These are phyloP conservation scores for Chamaea fasciata DNA, from an alignment of 2,113 vertebrate genomes.

Conservation along the genomic window DNA sequence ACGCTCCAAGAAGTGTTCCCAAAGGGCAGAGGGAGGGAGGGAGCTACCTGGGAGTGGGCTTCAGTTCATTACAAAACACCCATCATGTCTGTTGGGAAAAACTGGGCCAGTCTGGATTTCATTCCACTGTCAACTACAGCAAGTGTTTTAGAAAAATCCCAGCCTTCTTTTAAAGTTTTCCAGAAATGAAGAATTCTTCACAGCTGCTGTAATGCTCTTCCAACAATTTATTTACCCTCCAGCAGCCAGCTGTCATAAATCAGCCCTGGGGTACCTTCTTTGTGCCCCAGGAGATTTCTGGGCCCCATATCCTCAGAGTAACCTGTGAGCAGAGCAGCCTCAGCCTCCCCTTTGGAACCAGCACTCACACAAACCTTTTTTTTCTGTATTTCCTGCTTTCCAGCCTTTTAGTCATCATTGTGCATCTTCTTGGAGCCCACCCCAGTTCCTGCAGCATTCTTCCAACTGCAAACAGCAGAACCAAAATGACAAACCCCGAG, in stretches of 20 bases:
- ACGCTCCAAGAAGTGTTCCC: background rate
- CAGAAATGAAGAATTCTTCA: background rate
- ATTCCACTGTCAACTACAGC: background rate
- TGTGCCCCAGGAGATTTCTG: background rate
- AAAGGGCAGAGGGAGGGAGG: background rate
- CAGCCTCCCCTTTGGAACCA: background rate
- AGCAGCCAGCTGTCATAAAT: background rate
- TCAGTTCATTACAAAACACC: background rate
- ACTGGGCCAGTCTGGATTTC: background rate
- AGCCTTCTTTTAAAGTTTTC: background rate
- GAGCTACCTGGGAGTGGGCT: background rate
- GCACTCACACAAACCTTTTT: background rate
- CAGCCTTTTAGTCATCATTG: rapidly evolving
- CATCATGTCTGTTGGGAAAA: background rate
- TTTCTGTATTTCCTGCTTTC: background rate
- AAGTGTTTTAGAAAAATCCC: background rate
- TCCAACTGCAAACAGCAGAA: background rate
- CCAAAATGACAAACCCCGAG: background rate
- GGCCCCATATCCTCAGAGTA: rapidly evolving
- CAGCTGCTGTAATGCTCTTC: background rate
- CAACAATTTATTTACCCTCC: background rate
- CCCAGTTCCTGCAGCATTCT: background rate
- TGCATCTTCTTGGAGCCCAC: background rate
- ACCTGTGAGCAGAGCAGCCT: background rate
- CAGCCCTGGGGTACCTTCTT: background rate